Conservation (phyloP, 2,888 invertebrate genomes). For the Drosophila prolongata region DNA sequence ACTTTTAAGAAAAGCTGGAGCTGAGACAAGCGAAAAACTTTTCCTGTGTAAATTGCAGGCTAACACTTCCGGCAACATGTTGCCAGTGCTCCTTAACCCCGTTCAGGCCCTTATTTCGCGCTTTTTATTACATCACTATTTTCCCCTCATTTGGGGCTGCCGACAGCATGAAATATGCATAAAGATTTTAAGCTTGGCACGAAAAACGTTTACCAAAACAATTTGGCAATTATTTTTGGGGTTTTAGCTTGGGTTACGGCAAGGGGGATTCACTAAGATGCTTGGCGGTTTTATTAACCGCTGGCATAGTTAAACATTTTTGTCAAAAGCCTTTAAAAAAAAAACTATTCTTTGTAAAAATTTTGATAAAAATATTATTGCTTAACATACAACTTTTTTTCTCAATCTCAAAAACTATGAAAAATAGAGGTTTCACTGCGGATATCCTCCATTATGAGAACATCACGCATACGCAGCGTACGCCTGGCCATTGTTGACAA, state of each 20-base stretch:
- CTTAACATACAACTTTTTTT: no score
- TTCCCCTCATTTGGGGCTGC: constrained; percentile 15
- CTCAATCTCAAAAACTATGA: neutral
- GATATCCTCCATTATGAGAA: neutral
- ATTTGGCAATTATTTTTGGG: constrained; percentile 38
- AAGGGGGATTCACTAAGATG: constrained; percentile 9
- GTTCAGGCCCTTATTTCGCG: neutral
- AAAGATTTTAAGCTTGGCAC: constrained; percentile 22
- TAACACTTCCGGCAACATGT: constrained; percentile 37
- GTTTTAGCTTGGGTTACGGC: constrained; percentile 7
- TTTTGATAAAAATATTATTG: no score
- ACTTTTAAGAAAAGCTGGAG: constrained; percentile 11
- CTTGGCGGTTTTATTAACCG: constrained; percentile 40
- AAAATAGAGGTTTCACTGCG: neutral
- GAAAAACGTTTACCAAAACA: constrained; percentile 37
- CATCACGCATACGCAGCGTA: constrained; percentile 59
- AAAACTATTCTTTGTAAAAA: no score
- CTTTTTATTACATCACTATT: constrained; percentile 32
- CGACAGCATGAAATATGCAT: constrained; percentile 50
- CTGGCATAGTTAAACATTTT: constrained; percentile 18
- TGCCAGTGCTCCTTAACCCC: constrained; percentile 1
- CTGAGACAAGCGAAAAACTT: constrained; percentile 22
- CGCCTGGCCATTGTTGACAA: constrained; percentile 58
- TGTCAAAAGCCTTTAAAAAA: no score
- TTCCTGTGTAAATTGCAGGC: constrained; percentile 38